Conservation (phyloP, 2,888 invertebrate genomes). For the Carpatolechia fugitivella region DNA sequence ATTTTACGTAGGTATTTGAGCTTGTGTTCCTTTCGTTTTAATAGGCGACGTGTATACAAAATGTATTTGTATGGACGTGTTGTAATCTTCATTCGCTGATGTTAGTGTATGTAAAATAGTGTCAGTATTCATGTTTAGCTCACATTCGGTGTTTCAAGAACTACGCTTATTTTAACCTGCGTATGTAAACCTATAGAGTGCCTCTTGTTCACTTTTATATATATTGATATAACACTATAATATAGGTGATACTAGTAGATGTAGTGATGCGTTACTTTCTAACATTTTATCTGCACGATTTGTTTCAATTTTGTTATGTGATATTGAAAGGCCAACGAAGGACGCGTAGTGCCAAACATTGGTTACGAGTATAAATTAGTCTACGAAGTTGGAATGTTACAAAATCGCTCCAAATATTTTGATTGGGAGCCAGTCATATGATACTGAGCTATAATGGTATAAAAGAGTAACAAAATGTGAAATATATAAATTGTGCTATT, state of each 20-base stretch:
- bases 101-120: slow-evolving; percentile 41
- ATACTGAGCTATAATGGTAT: background rate
- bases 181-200: slow-evolving; percentile 78
- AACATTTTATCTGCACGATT: slow-evolving; percentile 51
- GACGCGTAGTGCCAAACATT: slow-evolving; percentile 67
- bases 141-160: slow-evolving; percentile 68
- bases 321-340: slow-evolving; percentile 48
- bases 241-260: slow-evolving; percentile 56
- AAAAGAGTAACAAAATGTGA: no score
- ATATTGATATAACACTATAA: slow-evolving; percentile 72
- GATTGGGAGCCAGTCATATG: background rate
- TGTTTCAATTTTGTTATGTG: slow-evolving; percentile 42
- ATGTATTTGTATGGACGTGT: slow-evolving; percentile 31
- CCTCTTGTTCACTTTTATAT: slow-evolving; percentile 80
- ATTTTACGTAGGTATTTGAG: slow-evolving; percentile 48
- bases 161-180: slow-evolving; percentile 77
- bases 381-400: slow-evolving; percentile 11
- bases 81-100: slow-evolving; percentile 41
- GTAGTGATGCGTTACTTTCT: slow-evolving; percentile 28
- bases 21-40: slow-evolving; percentile 37
- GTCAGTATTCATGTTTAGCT: slow-evolving; percentile 48
- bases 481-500: no score
- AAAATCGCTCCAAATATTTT: slow-evolving; percentile 3
- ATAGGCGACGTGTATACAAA: slow-evolving; percentile 32
- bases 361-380: background rate